phyloP scores from a whole-genome alignment of 64 coral and sea anemone species.

The Pachyseris speciosa region DNA sequence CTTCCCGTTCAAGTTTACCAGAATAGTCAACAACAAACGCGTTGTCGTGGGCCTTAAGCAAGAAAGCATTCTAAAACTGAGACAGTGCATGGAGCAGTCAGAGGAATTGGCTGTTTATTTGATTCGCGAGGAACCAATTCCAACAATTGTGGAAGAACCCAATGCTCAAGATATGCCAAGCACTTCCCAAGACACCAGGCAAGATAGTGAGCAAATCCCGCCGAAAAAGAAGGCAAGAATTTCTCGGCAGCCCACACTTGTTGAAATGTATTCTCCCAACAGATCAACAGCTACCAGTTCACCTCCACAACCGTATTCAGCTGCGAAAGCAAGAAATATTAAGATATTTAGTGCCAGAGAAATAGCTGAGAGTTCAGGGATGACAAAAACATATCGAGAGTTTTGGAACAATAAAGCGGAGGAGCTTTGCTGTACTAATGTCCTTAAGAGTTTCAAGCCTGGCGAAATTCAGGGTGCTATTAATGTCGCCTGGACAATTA shows the following conservation, averaged over 20 bases:
- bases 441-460: not conserved
- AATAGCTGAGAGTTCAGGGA: slow-evolving; percentile 29
- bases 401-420: slow-evolving; percentile 28
- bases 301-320: not conserved
- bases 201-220: not conserved
- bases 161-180: not conserved
- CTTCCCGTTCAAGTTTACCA: not conserved
- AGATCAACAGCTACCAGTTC: not conserved
- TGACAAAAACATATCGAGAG: slow-evolving; percentile 31
- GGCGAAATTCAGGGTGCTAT: slow-evolving; percentile 10
- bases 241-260: not conserved
- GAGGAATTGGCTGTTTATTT: not conserved
- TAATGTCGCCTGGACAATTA: not conserved
- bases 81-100: not conserved
- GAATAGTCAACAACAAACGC: not conserved
- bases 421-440: not conserved
- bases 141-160: not conserved
- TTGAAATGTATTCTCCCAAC: not conserved
- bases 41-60: not conserved
- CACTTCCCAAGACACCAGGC: not conserved
- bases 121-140: not conserved
- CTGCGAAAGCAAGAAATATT: slow-evolving; percentile 29
- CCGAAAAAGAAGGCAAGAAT: not conserved
- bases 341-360: slow-evolving; percentile 37
- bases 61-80: not conserved